Conservation (phyloP, 2,888 invertebrate genomes). For the Nemotelus pantherinus region DNA sequence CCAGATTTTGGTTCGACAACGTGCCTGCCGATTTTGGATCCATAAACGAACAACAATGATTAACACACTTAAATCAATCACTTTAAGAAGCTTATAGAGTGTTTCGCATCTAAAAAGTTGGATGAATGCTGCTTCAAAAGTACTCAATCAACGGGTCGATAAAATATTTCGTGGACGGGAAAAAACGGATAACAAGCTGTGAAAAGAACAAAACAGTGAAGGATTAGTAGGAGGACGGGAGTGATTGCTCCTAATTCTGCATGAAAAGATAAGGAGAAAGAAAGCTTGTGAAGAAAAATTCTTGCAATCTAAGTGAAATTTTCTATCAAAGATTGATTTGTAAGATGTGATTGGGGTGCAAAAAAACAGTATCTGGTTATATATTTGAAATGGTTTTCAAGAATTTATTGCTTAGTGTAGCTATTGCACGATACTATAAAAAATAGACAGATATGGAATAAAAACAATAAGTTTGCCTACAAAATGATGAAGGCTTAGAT, state of each 20-base stretch:
- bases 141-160: constrained; percentile 24
- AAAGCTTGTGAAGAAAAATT: too few species aligned
- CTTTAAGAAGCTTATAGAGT: constrained; percentile 25
- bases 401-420: background rate
- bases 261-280: too few species aligned
- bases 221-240: too few species aligned
- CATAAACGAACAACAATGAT: constrained; percentile 16
- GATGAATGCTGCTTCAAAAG: background rate
- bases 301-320: too few species aligned
- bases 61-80: constrained; percentile 44
- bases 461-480: too few species aligned
- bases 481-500: too few species aligned
- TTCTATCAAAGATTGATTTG: too few species aligned
- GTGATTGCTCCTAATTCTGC: too few species aligned
- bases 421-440: too few species aligned
- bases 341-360: too few species aligned
- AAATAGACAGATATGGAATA: too few species aligned
- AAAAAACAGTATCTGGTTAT: background rate
- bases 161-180: constrained; percentile 18
- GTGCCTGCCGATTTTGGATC: background rate
- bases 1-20: too few species aligned
- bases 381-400: background rate
- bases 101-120: background rate
- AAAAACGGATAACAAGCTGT: background rate
- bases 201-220: background rate